Evolutionary conservation across 37 sponge, comb jelly and placozoan species (phyloP).

Genomic region (Crambe crambe): DNA sequence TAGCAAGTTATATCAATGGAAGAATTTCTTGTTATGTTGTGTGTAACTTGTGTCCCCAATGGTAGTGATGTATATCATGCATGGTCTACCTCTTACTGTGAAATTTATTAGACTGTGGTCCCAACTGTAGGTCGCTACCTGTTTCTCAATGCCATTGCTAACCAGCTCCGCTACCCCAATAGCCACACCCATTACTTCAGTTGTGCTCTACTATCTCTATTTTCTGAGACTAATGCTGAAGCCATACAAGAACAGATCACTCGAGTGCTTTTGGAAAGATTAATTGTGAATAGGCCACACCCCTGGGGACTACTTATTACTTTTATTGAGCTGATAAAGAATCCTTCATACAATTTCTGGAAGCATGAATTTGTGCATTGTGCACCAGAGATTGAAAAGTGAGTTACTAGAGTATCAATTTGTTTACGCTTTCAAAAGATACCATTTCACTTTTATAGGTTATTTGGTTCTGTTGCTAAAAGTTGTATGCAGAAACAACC

Average conservation of each 20-base stretch:
- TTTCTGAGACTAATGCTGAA: constrained; percentile 91
- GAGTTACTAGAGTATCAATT: constrained; percentile 12
- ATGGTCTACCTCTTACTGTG: background rate
- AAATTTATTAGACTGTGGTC: background rate
- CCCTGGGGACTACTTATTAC: constrained; percentile 99
- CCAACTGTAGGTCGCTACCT: constrained; percentile 90
- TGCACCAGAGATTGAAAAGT: constrained; percentile 99
- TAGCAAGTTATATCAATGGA: background rate
- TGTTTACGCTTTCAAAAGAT: background rate
- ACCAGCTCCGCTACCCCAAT: constrained; percentile 99
- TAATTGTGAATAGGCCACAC: constrained; percentile 98
- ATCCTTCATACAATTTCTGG: constrained; percentile 96
- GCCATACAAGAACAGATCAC: constrained; percentile 99
- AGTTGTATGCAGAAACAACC: constrained; percentile 96
- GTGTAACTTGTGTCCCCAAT: too few species aligned
- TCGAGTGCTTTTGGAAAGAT: constrained; percentile 94
- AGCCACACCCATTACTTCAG: constrained; percentile 99
- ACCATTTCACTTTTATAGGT: background rate
- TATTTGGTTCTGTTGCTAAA: constrained; percentile 92
- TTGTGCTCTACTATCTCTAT: constrained; percentile 94
- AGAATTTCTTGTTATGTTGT: background rate
- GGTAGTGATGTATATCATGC: background rate
- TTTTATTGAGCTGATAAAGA: constrained; percentile 99
- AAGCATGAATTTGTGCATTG: constrained; percentile 98
- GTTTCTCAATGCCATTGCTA: constrained; percentile 97